Evolutionary conservation across 2,797 vertebrate genomes (phyloP).

Genomic region (Ctenosaura bakeri): DNA sequence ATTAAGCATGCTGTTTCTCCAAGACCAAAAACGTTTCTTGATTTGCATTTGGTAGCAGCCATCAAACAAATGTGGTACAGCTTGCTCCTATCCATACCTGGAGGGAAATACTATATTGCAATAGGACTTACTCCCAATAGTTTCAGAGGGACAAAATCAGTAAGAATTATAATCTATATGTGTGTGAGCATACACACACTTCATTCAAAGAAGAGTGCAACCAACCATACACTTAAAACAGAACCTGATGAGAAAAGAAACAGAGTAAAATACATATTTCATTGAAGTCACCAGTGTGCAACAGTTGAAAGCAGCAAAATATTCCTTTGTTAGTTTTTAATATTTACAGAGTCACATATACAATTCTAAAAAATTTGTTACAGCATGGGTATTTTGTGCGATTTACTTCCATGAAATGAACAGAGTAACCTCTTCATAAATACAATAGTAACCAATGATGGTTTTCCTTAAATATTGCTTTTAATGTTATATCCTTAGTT

Average conservation of each 20-base stretch:
- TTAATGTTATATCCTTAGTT: conserved; percentile 57
- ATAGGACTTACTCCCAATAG: too few relatives aligned
- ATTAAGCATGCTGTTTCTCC: neutral
- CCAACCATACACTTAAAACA: neutral
- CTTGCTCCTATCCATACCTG: neutral
- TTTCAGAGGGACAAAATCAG: neutral
- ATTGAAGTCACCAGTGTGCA: neutral
- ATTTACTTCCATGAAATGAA: conserved; percentile 12
- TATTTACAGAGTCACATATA: conserved; percentile 30
- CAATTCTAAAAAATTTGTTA: conserved; percentile 13
- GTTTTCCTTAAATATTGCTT: conserved; percentile 42
- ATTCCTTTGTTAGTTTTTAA: conserved; percentile 22
- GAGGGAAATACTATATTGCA: neutral
- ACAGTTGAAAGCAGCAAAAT: conserved; percentile 7
- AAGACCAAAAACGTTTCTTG: neutral
- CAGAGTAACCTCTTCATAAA: neutral
- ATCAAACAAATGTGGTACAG: neutral
- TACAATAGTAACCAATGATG: neutral
- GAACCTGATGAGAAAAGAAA: neutral
- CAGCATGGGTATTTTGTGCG: neutral
- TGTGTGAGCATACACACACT: neutral
- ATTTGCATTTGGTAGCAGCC: neutral
- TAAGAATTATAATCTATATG: too few relatives aligned
- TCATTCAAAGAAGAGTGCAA: neutral
- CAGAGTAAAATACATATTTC: neutral